Evolutionary conservation across 2,113 vertebrate genomes (phyloP).

Genomic region (Podilymbus podiceps): DNA sequence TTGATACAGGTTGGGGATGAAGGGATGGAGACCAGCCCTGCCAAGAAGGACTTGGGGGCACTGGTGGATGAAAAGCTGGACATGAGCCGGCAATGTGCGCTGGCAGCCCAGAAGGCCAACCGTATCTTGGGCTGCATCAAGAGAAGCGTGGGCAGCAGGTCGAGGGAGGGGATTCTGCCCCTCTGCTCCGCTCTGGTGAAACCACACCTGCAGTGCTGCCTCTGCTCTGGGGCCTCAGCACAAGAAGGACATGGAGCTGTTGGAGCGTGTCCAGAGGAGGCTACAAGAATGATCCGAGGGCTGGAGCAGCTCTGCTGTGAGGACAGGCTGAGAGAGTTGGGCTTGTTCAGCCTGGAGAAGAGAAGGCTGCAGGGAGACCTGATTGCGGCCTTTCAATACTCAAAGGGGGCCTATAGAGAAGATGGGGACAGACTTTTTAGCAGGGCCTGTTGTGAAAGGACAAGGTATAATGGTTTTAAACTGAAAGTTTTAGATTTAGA

Average conservation of each 20-base stretch:
- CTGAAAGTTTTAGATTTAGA: no score
- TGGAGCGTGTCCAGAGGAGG: not conserved
- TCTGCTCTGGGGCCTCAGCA: not conserved
- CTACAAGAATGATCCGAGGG: no score
- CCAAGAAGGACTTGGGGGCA: not conserved
- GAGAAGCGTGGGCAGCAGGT: not conserved
- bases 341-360: not conserved
- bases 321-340: not conserved
- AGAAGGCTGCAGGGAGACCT: not conserved
- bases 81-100: rapidly evolving
- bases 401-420: not conserved
- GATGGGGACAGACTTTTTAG: not conserved
- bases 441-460: not conserved
- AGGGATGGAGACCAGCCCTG: not conserved
- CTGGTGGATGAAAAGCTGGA: not conserved
- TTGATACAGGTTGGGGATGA: not conserved
- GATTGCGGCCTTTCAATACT: not conserved
- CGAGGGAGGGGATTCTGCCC: not conserved
- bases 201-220: not conserved
- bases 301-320: not conserved
- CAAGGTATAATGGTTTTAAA: not conserved
- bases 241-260: not conserved
- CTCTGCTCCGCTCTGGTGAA: not conserved
- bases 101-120: rapidly evolving
- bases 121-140: not conserved